Base-by-base conservation (phyloP, 92 coral and sea anemone genomes). In the Pocillopora meandrina region DNA sequence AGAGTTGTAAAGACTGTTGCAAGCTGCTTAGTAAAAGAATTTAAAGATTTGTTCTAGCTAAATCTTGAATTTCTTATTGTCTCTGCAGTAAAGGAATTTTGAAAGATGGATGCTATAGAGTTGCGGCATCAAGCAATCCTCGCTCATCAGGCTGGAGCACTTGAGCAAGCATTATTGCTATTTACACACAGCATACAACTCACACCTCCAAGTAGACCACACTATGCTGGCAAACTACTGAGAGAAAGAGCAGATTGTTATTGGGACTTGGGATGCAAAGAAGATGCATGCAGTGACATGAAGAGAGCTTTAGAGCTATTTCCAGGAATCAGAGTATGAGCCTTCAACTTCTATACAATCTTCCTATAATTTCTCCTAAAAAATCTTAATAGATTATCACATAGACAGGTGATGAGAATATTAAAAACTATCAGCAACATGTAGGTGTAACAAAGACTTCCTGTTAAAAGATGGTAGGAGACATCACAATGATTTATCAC, bases 271-370 rank as follows among this genome's bases (percentile, higher is more conserved):
- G 64, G 33, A 10, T 79, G 64, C 5, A 55, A 77, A 60, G 77
- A 76, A 16, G 93, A 90, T 36, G 93, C 93, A 19, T 82, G 83
- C 69, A 49, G 52, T 21, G 93, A 90, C 71, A 77, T 90, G 91
- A 87, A 84, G 42, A 82, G 21, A 56, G 91, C 93, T 10, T 67
- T 90, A 31, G 83, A 87, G 55, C 55, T 90, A 58, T 73, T 71
- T 9, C 88, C 91, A 3, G 79, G 85, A 0, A 55, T 42, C 20
- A 78, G 80, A 78, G 85, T 81, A 49, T 26, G 10, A 36, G 19
- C 65, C 10, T 34, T 52, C 1, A 26, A 21, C n/a, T 58, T 10
- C 10, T 78, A 7, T 2, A 18, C n/a, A 2, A 15, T 35, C 47
- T 9, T 14, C 33, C 13, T 7, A 20, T 34, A 47, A 56, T 19